Evolutionary conservation across 1,140 invertebrate species (phyloP), one percentile per base, ranked within the genome.

Genomic region (Spodoptera frugiperda): DNA sequence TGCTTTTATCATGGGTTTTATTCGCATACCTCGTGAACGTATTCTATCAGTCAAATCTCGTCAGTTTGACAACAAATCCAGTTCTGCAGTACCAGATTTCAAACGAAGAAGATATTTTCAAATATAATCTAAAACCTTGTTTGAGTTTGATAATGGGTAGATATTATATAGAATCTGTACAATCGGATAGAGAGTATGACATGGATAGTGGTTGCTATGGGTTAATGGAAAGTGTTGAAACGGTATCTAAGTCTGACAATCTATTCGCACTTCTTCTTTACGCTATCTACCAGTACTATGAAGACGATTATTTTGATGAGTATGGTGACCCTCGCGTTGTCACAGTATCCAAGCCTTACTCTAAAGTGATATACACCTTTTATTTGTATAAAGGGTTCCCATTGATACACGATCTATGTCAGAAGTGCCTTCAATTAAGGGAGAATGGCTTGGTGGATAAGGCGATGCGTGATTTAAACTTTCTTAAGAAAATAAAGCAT

Each of bases 341-440:
- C 49, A 19, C 65, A 0, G 85, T 92, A 25, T 61, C 75, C 0
- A 59, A 68, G 11, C 83, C 88, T 0, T 63, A 85, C 0, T 78
- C 77, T 9, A 87, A 86, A 59, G 65, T 88, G 0, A 80, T 89
- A 0, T 89, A 87, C 21, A 78, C 82, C 0, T 84, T 86, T 15
- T 92, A 87, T 30, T 48, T 88, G 1, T 83, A 90, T 30, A 91
- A 91, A 73, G 90, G 89, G 6, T 92, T 92, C 70, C 90, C 90
- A 0, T 44, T 87, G 33, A 5, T 61, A 0, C 19, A 78, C 0
- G 78, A 65, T 11, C 53, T 92, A 9, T 63, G 84, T 12, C 44
- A 21, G 10, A 70, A 78, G 11, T 53, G 82, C 6, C 55, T 88
- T 2, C 80, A 80, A 8, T 12, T 91, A 11, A 79, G 86, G 70